Evolutionary conservation across 2,797 vertebrate species (phyloP).

Genomic region (Thaleichthys pacificus): DNA sequence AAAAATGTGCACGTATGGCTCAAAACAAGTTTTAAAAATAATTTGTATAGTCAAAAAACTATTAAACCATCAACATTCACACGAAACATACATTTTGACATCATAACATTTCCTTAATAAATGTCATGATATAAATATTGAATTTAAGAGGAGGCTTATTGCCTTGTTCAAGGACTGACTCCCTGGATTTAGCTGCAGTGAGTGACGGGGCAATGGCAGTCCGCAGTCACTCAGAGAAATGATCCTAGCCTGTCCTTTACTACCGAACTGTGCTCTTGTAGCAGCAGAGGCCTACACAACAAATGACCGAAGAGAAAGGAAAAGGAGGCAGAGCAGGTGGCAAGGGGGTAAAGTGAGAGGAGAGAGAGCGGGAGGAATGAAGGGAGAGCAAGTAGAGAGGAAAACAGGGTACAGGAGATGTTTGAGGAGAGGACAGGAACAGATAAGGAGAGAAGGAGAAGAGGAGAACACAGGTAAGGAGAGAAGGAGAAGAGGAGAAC

Average conservation of each 20-base stretch:
- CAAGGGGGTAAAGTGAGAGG: conserved; percentile 9
- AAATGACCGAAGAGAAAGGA: conserved; percentile 18
- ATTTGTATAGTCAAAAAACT: too few relatives aligned
- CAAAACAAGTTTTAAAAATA: too few relatives aligned
- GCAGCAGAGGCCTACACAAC: background rate
- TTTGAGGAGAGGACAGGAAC: conserved; percentile 35
- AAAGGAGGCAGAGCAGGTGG: conserved; percentile 23
- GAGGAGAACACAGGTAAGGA: background rate
- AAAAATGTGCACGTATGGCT: too few relatives aligned
- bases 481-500: background rate
- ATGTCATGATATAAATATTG: too few relatives aligned
- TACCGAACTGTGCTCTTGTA: background rate
- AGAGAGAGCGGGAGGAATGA: conserved; percentile 45
- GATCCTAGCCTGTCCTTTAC: background rate
- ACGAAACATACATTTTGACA: too few relatives aligned
- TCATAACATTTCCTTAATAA: too few relatives aligned
- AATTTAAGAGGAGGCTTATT: too few relatives aligned
- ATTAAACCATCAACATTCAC: too few relatives aligned
- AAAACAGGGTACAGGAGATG: background rate
- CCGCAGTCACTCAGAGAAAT: too few relatives aligned
- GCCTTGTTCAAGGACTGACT: too few relatives aligned
- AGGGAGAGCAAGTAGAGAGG: conserved; percentile 45
- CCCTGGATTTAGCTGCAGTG: too few relatives aligned
- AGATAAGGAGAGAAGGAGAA: conserved; percentile 40
- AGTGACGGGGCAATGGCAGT: too few relatives aligned